phyloP scores from a whole-genome alignment of 37 sponge, comb jelly and placozoan genomes.

The Chondrosia reniformis region DNA sequence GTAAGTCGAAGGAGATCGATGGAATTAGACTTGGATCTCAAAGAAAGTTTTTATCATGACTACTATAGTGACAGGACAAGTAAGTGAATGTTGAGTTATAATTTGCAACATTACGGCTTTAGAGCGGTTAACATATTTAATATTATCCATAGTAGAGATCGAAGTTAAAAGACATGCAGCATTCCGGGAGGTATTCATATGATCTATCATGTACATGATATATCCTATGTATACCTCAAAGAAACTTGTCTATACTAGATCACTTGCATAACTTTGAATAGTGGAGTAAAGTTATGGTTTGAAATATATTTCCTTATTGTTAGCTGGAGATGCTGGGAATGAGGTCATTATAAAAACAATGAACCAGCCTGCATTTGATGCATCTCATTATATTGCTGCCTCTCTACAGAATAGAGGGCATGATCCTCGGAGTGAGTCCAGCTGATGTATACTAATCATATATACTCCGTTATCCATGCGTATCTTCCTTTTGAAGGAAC shows the following conservation, averaged over 20 bases:
- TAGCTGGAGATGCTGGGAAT: constrained; percentile 67
- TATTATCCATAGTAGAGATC: no score
- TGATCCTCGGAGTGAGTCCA: constrained; percentile 60
- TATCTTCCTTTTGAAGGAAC: constrained; percentile 33
- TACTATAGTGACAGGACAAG: constrained; percentile 57
- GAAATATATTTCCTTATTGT: background rate
- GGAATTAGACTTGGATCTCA: constrained; percentile 55
- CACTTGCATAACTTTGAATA: no score
- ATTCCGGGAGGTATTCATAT: no score
- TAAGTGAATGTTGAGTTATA: constrained; percentile 29
- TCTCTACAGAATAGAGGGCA: constrained; percentile 47
- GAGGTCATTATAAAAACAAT: constrained; percentile 53
- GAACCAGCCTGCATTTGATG: constrained; percentile 49
- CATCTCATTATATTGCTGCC: constrained; percentile 50
- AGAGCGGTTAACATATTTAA: no score
- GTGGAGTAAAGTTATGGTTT: background rate
- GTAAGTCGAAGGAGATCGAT: constrained; percentile 15
- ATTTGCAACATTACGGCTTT: no score
- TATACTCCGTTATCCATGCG: background rate
- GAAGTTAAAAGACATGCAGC: no score
- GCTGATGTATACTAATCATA: background rate
- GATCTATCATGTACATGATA: no score
- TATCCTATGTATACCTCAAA: no score
- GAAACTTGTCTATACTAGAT: no score
- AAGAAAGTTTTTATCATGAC: constrained; percentile 75